Base-by-base conservation (phyloP, 2,797 vertebrate species). In the Chanos chanos region DNA sequence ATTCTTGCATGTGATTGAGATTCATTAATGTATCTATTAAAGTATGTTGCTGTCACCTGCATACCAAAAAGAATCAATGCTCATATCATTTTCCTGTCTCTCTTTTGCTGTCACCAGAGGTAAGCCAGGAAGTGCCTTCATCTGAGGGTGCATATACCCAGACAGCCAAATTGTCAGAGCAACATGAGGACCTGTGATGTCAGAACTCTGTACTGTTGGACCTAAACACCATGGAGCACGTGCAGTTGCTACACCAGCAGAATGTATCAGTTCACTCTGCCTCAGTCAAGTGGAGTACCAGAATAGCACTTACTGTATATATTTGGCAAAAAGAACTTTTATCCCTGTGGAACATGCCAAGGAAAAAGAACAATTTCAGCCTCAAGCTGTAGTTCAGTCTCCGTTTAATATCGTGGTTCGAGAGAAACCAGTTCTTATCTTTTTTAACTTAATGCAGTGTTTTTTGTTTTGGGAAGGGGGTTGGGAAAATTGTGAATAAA, bases 101-200 rank as follows among this genome's bases (percentile, higher is more conserved):
- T 13, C 13, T 49, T 9, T 19, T 52, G 69, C 37, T 2, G 9
- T 61, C 30, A 33, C 34, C 58, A 84, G 83, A 78, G 57, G 64
- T 71, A 2, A 70, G 77, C 13, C 72, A 82, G 22, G 44, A 71
- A 0, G 66, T 66, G 31, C 8, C 50, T 8, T 33, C 15, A n/a
- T 50, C 70, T 3, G 36, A 65, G n/a, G 21, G 25, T 22, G 33
- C 73, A 22, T 49, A 41, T 13, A 18, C 33, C 0, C 68, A 72
- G 48, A 48, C 69, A 0, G 56, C 47, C 10, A n/a, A 75, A 5
- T 49, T 5, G 48, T 64, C 70, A 45, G 79, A 61, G 27, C 52
- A 60, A 15, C 79, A 78, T 3, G 9, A 44, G 0, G 89, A 91
- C 62, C 84, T 91, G 68, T 91, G 77, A 89, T n/a, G 4, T 12